Percentiles rank a stretch among this genome's conserved stretches.
Evolutionary conservation across 2,113 vertebrate species (phyloP).

Genomic region (Sinocyclocheilus rhinocerous): DNA sequence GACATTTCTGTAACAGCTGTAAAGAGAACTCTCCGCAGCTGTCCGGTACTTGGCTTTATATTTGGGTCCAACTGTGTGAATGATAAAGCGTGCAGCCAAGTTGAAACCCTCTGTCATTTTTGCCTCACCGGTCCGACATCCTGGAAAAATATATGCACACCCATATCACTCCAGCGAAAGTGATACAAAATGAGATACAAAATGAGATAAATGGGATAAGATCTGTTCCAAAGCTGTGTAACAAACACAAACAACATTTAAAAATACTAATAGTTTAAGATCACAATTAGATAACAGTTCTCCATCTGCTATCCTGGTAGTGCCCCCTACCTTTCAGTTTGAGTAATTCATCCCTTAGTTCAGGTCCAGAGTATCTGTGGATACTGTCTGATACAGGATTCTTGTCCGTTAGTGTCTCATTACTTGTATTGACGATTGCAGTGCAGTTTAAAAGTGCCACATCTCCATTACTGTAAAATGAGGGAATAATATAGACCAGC

Average conservation of each 20-base stretch:
- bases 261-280: neutral
- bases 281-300: neutral
- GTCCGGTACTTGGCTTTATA: conserved; percentile 94
- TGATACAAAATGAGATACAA: neutral
- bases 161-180: neutral
- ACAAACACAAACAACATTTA: neutral
- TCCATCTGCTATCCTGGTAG: neutral
- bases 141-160: conserved; percentile 68
- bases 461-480: conserved; percentile 82
- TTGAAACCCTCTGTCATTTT: conserved; percentile 96
- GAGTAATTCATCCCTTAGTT: conserved; percentile 89
- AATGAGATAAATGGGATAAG: neutral
- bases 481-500: neutral
- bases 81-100: conserved; percentile 91
- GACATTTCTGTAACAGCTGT: conserved; percentile 94
- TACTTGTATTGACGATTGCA: conserved; percentile 93
- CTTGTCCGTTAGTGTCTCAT: conserved; percentile 93
- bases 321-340: conserved; percentile 88
- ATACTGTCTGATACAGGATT: conserved; percentile 91
- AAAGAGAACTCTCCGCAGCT: conserved; percentile 92
- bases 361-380: conserved; percentile 86
- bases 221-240: neutral
- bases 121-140: conserved; percentile 94
- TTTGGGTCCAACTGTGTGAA: conserved; percentile 96
- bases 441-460: conserved; percentile 92